These are phyloP conservation scores for Deroplatys truncata DNA, from an alignment of 2,888 invertebrate genomes.

Conservation along the genomic window DNA sequence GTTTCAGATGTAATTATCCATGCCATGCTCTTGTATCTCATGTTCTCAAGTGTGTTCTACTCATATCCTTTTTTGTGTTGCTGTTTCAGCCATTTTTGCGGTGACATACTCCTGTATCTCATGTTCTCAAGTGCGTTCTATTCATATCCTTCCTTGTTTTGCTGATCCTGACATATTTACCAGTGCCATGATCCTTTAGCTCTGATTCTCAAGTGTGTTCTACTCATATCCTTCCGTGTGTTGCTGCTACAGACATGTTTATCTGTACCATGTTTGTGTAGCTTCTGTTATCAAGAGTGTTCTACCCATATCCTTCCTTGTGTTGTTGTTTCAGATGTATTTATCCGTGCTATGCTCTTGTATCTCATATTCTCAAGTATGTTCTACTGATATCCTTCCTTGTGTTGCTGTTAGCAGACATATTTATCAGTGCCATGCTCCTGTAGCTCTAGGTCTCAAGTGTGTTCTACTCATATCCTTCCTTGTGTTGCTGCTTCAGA, in stretches of 20 bases:
- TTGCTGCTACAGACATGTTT: slow-evolving; percentile 63
- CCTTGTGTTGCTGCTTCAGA: too few species aligned
- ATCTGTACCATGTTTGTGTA: slow-evolving; percentile 65
- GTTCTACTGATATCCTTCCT: too few species aligned
- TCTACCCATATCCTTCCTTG: not conserved
- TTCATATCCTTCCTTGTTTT: not conserved
- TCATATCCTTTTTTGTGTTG: slow-evolving; percentile 66
- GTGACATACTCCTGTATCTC: too few species aligned
- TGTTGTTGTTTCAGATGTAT: slow-evolving; percentile 58
- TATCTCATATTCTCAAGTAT: too few species aligned
- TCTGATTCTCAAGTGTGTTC: slow-evolving; percentile 72
- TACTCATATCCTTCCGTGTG: slow-evolving; percentile 69
- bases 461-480: too few species aligned
- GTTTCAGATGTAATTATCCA: slow-evolving; percentile 75
- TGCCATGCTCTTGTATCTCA: slow-evolving; percentile 87
- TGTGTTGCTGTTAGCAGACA: too few species aligned
- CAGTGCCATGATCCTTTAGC: slow-evolving; percentile 90
- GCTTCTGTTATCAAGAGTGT: too few species aligned
- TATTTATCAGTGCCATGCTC: too few species aligned
- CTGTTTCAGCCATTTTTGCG: slow-evolving; percentile 74
- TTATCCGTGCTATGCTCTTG: slow-evolving; percentile 89
- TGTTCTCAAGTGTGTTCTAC: too few species aligned
- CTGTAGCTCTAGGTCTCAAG: too few species aligned
- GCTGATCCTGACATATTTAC: slow-evolving; percentile 66
- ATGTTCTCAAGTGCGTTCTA: slow-evolving; percentile 36